Conservation (phyloP, 2,888 invertebrate species). For the Thymelicus sylvestris region DNA sequence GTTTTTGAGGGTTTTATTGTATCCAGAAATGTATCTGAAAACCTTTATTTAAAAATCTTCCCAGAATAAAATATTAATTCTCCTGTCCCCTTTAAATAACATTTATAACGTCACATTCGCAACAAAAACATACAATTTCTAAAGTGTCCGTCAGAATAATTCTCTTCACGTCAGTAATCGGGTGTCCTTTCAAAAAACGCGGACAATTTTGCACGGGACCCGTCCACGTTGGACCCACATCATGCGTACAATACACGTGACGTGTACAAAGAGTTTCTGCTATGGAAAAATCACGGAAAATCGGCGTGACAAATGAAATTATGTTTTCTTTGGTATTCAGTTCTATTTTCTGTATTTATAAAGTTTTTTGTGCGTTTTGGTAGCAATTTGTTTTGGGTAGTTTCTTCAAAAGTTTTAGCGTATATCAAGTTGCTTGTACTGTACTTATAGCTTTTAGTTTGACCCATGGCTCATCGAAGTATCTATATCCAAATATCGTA, state of each 20-base stretch:
- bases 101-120: constrained; percentile 48
- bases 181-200: constrained; percentile 70
- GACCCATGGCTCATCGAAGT: too few relatives aligned
- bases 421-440: too few relatives aligned
- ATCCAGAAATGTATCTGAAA: neutral
- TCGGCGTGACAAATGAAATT: constrained; percentile 62
- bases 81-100: neutral
- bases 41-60: neutral
- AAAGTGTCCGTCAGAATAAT: constrained; percentile 76
- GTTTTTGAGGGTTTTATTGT: too few relatives aligned
- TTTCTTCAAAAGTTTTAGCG: neutral
- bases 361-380: neutral
- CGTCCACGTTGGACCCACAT: constrained; percentile 69
- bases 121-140: constrained; percentile 63
- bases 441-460: too few relatives aligned
- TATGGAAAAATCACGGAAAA: constrained; percentile 53
- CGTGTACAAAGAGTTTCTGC: constrained; percentile 58
- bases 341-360: neutral
- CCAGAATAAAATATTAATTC: constrained; percentile 3
- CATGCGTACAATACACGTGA: constrained; percentile 69
- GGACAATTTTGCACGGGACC: constrained; percentile 62
- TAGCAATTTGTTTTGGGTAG: neutral
- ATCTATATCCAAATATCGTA: too few relatives aligned
- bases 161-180: constrained; percentile 67
- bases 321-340: constrained; percentile 20